Base-by-base conservation (phyloP, 2,113 vertebrate genomes). In the Prionailurus viverrinus region DNA sequence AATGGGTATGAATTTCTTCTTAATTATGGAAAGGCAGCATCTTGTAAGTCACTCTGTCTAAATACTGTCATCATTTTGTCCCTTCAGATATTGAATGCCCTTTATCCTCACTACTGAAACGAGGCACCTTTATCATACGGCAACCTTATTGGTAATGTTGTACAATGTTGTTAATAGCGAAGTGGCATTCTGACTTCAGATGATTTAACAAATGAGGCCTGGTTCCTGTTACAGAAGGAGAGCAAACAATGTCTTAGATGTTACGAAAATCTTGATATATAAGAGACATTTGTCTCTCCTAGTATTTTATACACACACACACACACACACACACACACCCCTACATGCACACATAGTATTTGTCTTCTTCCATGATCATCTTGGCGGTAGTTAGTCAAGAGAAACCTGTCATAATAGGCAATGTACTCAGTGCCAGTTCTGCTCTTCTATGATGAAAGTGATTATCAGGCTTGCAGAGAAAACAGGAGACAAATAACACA, bases 1-100 rank as follows among this genome's bases (percentile, higher is more conserved):
- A 95, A 65, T 51, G 4, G 41, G 16, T 71, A 36, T 87, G 51
- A 79, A 48, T 82, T 92, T 92, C 27, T 80, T 83, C 78, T 66
- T 68, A 83, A 51, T 84, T 97, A n/a, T 36, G 63, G 55, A 58
- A 91, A 96, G 51, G n/a, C 16, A 91, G 33, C 51, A 63, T 65
- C 15, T 89, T 14, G 1, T 78, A 89, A 85, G 21, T 71, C 68
- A 92, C 68, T 92, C 45, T 7, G 1, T 68, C 41, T 89, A 51
- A 92, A 55, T 61, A 79, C 13, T 15, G 10, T 63, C 41, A 25
- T 48, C 45, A 79, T 80, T 96, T 92, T 78, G 61, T 91, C 31
- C 48, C 48, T 78, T 58, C 18, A 65, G 27, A 86, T 69, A 48
- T 8, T 76, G 18, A 93, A 51, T 65, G 58, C n/a, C 45, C 9